These are phyloP conservation scores for Acanthosepion esculentum DNA, from an alignment of 2,888 invertebrate species.

Conservation along the genomic window DNA sequence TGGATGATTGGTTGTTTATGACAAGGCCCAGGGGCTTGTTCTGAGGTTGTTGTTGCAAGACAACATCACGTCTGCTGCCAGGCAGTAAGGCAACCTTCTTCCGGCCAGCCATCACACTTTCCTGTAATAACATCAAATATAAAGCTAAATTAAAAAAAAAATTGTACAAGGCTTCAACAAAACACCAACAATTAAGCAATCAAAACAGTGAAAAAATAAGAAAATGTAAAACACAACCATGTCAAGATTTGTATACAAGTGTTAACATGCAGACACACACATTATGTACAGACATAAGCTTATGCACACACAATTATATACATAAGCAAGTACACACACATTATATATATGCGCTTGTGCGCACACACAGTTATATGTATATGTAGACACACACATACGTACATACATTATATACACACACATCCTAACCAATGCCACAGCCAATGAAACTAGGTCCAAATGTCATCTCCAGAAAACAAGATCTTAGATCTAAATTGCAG, in stretches of 20 bases:
- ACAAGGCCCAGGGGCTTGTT: neutral
- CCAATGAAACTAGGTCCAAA: accelerated
- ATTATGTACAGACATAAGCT: too few species aligned
- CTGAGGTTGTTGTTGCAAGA: conserved; percentile 1
- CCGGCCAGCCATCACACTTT: conserved; percentile 42
- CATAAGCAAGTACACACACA: too few species aligned
- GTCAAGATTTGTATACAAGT: too few species aligned
- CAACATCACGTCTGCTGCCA: conserved; percentile 36
- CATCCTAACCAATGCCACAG: too few species aligned
- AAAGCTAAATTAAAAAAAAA: neutral
- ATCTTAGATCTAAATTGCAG: too few species aligned
- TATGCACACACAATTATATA: too few species aligned
- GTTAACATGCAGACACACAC: too few species aligned
- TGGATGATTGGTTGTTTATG: neutral
- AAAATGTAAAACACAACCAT: neutral
- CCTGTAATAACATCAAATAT: neutral
- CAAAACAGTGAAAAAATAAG: neutral
- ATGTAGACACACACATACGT: too few species aligned
- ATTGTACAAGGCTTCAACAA: neutral
- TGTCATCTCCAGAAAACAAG: too few species aligned
- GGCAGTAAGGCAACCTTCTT: conserved; percentile 45
- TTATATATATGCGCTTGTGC: too few species aligned
- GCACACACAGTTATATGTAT: too few species aligned
- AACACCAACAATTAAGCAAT: neutral
- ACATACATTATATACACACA: too few species aligned